Evolutionary conservation across 1,140 invertebrate genomes (phyloP).

Genomic region (Caenorhabditis briggsae): DNA sequence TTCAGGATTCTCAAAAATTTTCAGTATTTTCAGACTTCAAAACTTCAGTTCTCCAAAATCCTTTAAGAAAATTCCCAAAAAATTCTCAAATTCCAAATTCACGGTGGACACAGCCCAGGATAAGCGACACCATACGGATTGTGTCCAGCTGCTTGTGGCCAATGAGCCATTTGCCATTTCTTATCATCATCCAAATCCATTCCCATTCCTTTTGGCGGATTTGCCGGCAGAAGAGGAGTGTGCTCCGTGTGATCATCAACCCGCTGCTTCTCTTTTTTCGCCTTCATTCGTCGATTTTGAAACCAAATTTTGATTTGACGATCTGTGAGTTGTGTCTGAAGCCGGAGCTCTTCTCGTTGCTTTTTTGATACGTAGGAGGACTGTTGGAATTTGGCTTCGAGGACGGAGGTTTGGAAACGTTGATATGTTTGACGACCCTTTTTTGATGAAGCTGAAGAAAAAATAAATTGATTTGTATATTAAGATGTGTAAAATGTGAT

Average conservation of each 20-base stretch:
- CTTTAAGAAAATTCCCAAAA: neutral
- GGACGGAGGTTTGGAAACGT: conserved; percentile 79
- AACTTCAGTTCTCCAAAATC: too few relatives aligned
- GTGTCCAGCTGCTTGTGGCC: conserved; percentile 3
- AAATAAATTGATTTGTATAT: neutral
- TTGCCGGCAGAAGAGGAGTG: conserved; percentile 64
- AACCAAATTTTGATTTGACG: conserved; percentile 76
- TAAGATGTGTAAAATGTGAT: too few relatives aligned
- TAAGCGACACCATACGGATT: conserved; percentile 13
- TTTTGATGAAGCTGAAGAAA: conserved; percentile 70
- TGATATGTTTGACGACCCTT: conserved; percentile 80
- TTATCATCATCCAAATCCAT: conserved; percentile 59
- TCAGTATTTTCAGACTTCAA: too few relatives aligned
- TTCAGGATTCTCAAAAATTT: too few relatives aligned
- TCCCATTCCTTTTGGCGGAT: conserved; percentile 59
- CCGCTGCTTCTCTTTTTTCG: conserved; percentile 71
- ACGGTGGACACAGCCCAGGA: conserved; percentile 15
- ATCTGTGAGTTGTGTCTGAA: conserved; percentile 72
- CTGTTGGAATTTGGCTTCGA: conserved; percentile 73
- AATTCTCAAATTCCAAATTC: neutral
- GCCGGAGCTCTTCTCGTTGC: conserved; percentile 71
- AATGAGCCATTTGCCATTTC: conserved; percentile 58
- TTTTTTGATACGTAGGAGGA: conserved; percentile 71
- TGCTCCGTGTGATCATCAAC: conserved; percentile 67
- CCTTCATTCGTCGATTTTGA: conserved; percentile 75